Percentiles rank a stretch among this genome's conserved stretches.
phyloP scores from a whole-genome alignment of 2,113 vertebrate genomes.

The Silurus glanis region DNA sequence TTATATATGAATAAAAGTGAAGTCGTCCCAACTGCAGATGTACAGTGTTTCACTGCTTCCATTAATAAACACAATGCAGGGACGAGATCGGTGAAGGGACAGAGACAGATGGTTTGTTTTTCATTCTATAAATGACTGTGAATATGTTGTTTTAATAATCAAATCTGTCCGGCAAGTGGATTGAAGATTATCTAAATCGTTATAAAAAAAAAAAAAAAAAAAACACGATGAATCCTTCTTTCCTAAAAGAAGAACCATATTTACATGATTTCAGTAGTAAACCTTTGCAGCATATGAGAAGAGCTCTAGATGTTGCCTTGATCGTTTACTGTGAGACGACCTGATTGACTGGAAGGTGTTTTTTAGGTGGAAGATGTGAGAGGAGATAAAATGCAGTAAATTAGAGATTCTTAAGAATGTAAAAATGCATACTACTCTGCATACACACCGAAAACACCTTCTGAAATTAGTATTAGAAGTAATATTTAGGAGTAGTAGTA shows the following conservation, averaged over 20 bases:
- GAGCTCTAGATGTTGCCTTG: slow-evolving; percentile 43
- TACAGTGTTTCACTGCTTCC: too few relatives aligned
- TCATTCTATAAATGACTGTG: slow-evolving; percentile 43
- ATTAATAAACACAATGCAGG: too few relatives aligned
- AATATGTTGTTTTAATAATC: slow-evolving; percentile 35
- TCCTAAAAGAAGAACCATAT: slow-evolving; percentile 51
- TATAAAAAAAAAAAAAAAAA: not conserved
- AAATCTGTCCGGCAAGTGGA: slow-evolving; percentile 31
- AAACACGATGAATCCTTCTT: slow-evolving; percentile 43
- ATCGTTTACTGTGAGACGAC: slow-evolving; percentile 21
- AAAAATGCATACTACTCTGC: not conserved
- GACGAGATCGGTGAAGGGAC: slow-evolving; percentile 8
- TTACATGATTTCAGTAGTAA: slow-evolving; percentile 51
- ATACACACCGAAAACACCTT: not conserved
- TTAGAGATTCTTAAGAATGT: slow-evolving; percentile 7
- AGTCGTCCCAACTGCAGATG: too few relatives aligned
- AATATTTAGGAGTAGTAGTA: too few relatives aligned
- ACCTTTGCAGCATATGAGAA: slow-evolving; percentile 45
- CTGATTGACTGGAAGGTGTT: slow-evolving; percentile 40
- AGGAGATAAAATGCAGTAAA: slow-evolving; percentile 13
- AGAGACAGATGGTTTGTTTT: slow-evolving; percentile 55
- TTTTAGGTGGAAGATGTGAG: not conserved
- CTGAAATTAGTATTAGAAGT: not conserved
- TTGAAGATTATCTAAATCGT: slow-evolving; percentile 49
- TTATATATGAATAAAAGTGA: too few relatives aligned